Base-by-base conservation (phyloP, 2,888 invertebrate species). In the Callimorpha dominula region DNA sequence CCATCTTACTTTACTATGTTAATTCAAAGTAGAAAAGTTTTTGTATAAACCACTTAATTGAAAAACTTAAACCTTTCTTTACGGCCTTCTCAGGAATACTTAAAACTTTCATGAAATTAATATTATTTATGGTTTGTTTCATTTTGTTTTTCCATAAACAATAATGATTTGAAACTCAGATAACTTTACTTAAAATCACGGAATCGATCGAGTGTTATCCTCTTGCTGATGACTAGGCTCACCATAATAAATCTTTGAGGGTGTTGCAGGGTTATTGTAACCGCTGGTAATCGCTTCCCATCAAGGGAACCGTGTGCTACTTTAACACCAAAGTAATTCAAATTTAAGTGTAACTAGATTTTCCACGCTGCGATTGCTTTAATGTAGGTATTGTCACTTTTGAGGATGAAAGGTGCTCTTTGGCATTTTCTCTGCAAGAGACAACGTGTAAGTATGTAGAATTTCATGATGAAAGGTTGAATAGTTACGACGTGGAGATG, bases 41-140 rank as follows among this genome's bases (percentile, higher is more conserved):
- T 50, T 68, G 72, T 68, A 65, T 49, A 68, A 68, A 65, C 68
- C 68, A 72, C 72, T 68, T 71, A 74, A 74, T 74, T 74, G 70
- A 71, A 74, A 71, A 74, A 74, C 70, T 74, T 69, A 66, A 68
- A 71, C 60, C 65, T 62, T 76, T 65, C 42, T 65, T 65, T 57
- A 20, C 63, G 65, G 46, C 65, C 52, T 42, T 42, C 40, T 54
- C 54, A 12, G 31, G 57, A 68, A 65, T 68, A 52, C 68, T 74
- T 71, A 52, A 71, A 74, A 65, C 74, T 71, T 71, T 65, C 54
- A 60, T 68, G 54, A 68, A 71, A 74, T 74, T 71, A 74, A 60
- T n/a, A 66, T 73, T 68, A 74, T 71, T 71, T 71, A 71, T 68
- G 62, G 50, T 65, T 68, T 50, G 60, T 67, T 68, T 46, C 14